Percentiles rank a stretch among this genome's conserved stretches.
phyloP scores from a whole-genome alignment of 2,113 vertebrate species.

The Myocastor coypus region DNA sequence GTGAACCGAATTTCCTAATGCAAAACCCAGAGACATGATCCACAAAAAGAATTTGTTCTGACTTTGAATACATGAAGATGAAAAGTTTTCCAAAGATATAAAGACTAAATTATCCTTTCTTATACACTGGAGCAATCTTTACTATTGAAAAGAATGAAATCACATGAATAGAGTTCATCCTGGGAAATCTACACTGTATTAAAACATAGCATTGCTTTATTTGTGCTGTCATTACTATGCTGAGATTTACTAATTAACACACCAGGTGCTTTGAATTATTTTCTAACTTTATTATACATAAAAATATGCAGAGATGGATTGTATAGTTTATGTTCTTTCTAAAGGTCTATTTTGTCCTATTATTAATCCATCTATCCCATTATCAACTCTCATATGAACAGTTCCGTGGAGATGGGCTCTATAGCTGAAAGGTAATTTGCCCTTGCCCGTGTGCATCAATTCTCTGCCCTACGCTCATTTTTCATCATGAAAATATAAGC shows the following conservation, averaged over 20 bases:
- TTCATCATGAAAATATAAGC: constrained; percentile 64
- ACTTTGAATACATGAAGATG: background rate
- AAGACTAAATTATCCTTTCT: constrained; percentile 33
- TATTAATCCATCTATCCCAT: constrained; percentile 56
- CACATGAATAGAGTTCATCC: constrained; percentile 4
- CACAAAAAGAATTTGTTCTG: constrained; percentile 36
- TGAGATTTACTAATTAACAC: constrained; percentile 43
- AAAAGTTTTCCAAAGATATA: constrained; percentile 27
- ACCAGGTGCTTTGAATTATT: constrained; percentile 60
- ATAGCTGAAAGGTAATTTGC: constrained; percentile 61
- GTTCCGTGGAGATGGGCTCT: constrained; percentile 22
- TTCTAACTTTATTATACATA: constrained; percentile 12
- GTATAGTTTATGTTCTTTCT: constrained; percentile 40
- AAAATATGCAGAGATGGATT: constrained; percentile 52
- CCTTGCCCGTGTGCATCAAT: constrained; percentile 56
- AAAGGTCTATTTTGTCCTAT: constrained; percentile 39
- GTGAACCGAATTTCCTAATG: constrained; percentile 30
- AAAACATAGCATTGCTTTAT: constrained; percentile 28
- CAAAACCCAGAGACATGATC: constrained; percentile 14
- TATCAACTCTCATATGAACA: constrained; percentile 50
- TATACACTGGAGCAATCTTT: background rate
- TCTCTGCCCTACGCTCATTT: constrained; percentile 57
- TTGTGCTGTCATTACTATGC: constrained; percentile 25
- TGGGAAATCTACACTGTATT: constrained; percentile 37
- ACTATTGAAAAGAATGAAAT: constrained; percentile 56